These are phyloP conservation scores for Salminus brasiliensis DNA, from an alignment of 2,113 vertebrate species.

Conservation along the genomic window DNA sequence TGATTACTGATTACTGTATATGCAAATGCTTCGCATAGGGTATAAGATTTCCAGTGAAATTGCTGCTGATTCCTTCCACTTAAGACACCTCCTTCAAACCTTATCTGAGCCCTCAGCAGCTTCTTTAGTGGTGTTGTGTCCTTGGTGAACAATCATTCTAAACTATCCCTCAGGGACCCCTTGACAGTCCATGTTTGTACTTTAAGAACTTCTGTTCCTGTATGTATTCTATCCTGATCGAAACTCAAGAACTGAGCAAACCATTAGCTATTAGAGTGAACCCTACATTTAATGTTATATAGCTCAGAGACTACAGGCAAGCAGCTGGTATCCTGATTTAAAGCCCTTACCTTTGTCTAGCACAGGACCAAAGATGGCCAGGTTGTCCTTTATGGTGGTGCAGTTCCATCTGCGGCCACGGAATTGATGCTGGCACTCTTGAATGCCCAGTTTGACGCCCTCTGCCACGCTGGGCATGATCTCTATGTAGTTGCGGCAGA, in stretches of 20 bases:
- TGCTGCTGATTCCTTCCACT: neutral
- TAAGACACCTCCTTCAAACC: neutral
- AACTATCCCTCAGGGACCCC: too few relatives aligned
- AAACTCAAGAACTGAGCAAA: too few relatives aligned
- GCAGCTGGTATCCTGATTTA: too few relatives aligned
- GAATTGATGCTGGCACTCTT: slow-evolving; percentile 97
- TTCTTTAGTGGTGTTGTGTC: neutral
- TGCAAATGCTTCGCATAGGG: neutral
- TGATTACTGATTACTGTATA: neutral
- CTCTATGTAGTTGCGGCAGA: slow-evolving; percentile 97
- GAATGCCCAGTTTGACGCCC: slow-evolving; percentile 94
- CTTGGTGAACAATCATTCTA: neutral
- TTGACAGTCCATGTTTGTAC: too few relatives aligned
- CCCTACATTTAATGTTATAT: neutral
- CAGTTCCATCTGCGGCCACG: slow-evolving; percentile 97
- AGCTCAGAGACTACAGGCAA: neutral
- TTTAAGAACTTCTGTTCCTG: too few relatives aligned
- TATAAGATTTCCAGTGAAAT: neutral
- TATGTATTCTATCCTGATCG: too few relatives aligned
- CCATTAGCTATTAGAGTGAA: neutral
- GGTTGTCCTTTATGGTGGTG: slow-evolving; percentile 90
- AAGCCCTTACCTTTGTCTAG: slow-evolving; percentile 88
- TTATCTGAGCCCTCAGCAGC: neutral
- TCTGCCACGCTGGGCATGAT: slow-evolving; percentile 98
- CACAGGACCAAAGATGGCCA: slow-evolving; percentile 96